Base-by-base conservation (phyloP, 1,140 invertebrate species). In the Diploscapter pachys region DNA sequence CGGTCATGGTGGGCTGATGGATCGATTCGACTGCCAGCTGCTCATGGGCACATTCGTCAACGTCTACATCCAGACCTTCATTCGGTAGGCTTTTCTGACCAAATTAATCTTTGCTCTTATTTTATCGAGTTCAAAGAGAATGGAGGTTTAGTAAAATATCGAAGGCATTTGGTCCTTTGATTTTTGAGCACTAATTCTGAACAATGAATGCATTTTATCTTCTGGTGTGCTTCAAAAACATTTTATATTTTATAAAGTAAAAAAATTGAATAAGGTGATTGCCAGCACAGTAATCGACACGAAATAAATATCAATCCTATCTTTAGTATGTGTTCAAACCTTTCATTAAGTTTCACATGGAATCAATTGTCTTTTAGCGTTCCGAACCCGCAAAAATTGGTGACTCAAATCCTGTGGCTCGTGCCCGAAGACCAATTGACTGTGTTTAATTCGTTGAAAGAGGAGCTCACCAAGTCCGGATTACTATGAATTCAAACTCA, bases 21-120 rank as follows among this genome's bases (percentile, higher is more conserved):
- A 99, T 88, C 90, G 96, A 80, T 98, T 99, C 88, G 96, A 99
- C 87, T 99, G 96, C 88, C 96, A 99, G 88, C 94, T 95, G 87
- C 89, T 99, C 56, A 99, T 98, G 95, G 95, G 94, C 63, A 95
- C 94, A 66, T 99, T 99, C 89, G 93, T 98, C 8, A 95, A 98
- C 88, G 95, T 98, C 9, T 99, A 98, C 87, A 95, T 97, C 86
- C 92, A 92, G 59, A 95, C 93, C 86, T 98, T 98, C 88, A 95
- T 98, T 88, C 52, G 73, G 66, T 68, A 9, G 9, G 57, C 31
- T 31, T 31, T 31, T 31, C 31, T 31, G 31, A 31, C 31, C 31
- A 31, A 31, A 31, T 31, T 31, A 31, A 31, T 31, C 31, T 31
- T 31, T 31, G 31, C 31, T 31, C 31, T 31, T 31, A 31, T 31